Evolutionary conservation across 2,888 invertebrate genomes (phyloP), one percentile per base, ranked within the genome.

Genomic region (Eristalis pertinax): DNA sequence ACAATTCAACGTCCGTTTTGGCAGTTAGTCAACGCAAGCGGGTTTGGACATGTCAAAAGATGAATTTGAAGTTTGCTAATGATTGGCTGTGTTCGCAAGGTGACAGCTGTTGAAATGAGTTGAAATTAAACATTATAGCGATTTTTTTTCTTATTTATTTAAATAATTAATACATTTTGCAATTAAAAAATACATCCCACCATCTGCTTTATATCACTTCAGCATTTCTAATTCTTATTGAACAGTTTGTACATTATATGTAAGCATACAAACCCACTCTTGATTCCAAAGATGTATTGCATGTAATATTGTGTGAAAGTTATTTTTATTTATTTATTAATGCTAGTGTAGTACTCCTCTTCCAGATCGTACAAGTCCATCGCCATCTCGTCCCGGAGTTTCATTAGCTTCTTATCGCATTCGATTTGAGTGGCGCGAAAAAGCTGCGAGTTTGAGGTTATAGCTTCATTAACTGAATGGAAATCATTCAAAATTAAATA

Each of bases 401-500:
- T 96, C 95, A 98, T 97, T 24, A 99, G 93, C 93, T 98, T 98
- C 90, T 97, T 97, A 93, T 99, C 99, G 93, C 98, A 97, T 92
- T 98, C 98, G 65, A 96, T 96, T 94, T 98, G 98, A 91, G 97
- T 97, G 0, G 97, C 96, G 78, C 98, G 95, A 91, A 97, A 98
- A 13, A 98, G 93, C 92, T 97, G 97, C 0, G 97, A 97, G 92
- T 98, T 98, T 90, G 97, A 96, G n/a, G 97, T 96, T 88, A 99
- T 99, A 0, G 99, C 98, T 91, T 99, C 98, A 92, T 99, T 99
- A 0, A 99, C 98, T 1, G 99, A 98, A 63, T 98, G 98, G 92
- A 99, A 99, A 93, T 99, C 99, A 93, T 99, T 99, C 24, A 99
- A 94, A 90, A 99, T 99, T 63, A 99, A 94, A 93, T 99, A 99